Conservation (phyloP, 2,888 invertebrate genomes). For the Eupithecia pulchellata region DNA sequence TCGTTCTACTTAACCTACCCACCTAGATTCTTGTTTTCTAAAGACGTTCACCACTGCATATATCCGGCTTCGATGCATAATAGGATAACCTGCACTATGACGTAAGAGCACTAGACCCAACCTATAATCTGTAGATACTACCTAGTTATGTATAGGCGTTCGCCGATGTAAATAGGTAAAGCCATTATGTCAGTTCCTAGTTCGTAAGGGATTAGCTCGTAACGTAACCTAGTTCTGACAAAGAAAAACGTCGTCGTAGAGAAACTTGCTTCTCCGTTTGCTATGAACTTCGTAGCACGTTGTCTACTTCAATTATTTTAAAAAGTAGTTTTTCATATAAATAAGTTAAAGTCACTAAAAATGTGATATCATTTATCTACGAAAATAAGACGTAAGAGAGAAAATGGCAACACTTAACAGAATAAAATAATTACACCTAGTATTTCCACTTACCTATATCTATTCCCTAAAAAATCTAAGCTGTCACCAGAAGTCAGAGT, state of each 20-base stretch:
- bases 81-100: constrained; percentile 32
- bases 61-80: constrained; percentile 57
- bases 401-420: too few relatives aligned
- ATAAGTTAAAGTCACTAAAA: too few relatives aligned
- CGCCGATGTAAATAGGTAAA: constrained; percentile 49
- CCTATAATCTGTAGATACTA: constrained; percentile 18
- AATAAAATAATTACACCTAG: too few relatives aligned
- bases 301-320: neutral
- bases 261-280: neutral
- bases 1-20: constrained; percentile 2
- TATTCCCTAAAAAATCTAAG: too few relatives aligned
- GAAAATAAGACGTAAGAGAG: too few relatives aligned
- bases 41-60: constrained; percentile 44
- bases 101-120: constrained; percentile 17
- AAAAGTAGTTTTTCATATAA: too few relatives aligned
- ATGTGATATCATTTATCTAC: too few relatives aligned
- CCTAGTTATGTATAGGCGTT: constrained; percentile 21
- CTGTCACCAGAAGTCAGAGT: too few relatives aligned
- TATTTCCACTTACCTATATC: too few relatives aligned
- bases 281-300: neutral
- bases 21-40: constrained; percentile 20
- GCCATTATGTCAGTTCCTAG: constrained; percentile 58
- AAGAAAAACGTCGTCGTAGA: neutral
- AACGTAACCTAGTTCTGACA: constrained; percentile 30
- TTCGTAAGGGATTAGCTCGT: constrained; percentile 37